Evolutionary conservation across 2,797 vertebrate genomes (phyloP).

Genomic region (Sebastes iracundus): DNA sequence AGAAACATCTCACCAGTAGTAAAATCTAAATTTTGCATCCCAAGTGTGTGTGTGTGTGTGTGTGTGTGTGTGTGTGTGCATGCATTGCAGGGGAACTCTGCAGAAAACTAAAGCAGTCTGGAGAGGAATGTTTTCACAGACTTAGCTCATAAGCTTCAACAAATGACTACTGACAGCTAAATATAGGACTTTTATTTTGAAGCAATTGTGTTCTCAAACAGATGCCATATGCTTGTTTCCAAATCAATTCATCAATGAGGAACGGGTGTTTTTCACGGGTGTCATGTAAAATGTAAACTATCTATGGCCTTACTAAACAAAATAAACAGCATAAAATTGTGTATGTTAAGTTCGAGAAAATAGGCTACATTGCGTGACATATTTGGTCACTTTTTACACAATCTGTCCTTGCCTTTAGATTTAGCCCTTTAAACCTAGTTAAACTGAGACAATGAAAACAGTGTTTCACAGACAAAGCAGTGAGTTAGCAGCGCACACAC

Average conservation of each 20-base stretch:
- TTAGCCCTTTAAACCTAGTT: not conserved
- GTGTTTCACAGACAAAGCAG: slow-evolving; percentile 2
- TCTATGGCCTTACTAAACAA: not conserved
- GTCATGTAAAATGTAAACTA: not conserved
- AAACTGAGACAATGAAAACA: slow-evolving; percentile 7
- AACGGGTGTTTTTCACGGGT: not conserved
- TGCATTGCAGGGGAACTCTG: slow-evolving; percentile 8
- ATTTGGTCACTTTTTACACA: slow-evolving; percentile 13
- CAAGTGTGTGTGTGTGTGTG: not conserved
- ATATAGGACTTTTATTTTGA: slow-evolving; percentile 50
- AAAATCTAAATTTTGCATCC: slow-evolving; percentile 9
- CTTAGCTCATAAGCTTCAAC: slow-evolving; percentile 53
- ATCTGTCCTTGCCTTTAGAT: not conserved
- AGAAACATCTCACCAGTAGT: not conserved
- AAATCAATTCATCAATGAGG: slow-evolving; percentile 12
- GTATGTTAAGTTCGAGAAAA: not conserved
- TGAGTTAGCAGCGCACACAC: not conserved
- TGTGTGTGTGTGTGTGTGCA: not conserved
- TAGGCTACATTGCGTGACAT: not conserved
- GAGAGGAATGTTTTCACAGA: slow-evolving; percentile 64
- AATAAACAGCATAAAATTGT: slow-evolving; percentile 2
- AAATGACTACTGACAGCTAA: slow-evolving; percentile 58
- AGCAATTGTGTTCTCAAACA: slow-evolving; percentile 34
- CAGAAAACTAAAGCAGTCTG: slow-evolving; percentile 30
- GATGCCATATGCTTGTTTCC: slow-evolving; percentile 23